Base-by-base conservation (phyloP, 2,888 invertebrate species). In the Drosophila kuntzei region DNA sequence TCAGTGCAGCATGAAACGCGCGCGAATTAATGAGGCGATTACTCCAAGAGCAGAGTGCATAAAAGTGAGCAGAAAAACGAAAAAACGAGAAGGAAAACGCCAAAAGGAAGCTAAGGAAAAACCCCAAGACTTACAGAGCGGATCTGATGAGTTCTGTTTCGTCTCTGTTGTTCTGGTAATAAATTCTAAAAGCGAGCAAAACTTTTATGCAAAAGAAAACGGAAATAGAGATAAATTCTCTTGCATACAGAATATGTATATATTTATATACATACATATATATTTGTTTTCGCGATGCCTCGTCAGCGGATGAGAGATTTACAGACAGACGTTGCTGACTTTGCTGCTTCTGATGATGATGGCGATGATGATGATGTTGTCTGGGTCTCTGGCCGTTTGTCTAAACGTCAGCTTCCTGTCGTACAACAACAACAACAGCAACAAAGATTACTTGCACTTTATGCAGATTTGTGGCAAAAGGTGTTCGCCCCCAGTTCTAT, bases 1-100 rank as follows among this genome's bases (percentile, higher is more conserved):
- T 75, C 89, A 84, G 71, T 87, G 88, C 88, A 87, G 80, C 86
- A 79, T 89, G 87, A 84, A 85, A 87, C 67, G 76, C 76, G 87
- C 76, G 85, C 76, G 90, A 90, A 88, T 90, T 88, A 89, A 90
- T 90, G 88, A 85, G 80, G 79, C 88, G 89, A 89, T 89, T 89
- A 84, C 80, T 89, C 73, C 79, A 69, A 79, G 75, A 77, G 76
- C 66, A 37, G 51, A 76, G 44, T 34, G 63, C 49, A 71, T 32
- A 63, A 59, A 70, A 60, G 51, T 55, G 29, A 66, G 22, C 22
- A 22, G 22, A 27, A 27, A 27, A 27, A 27, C 64, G 53, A 55
- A 59, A 69, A 44, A 60, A 55, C 51, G 43, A 60, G 62, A 67
- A 63, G 25, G 36, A 29, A 32, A 36, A 36, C n/a, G 36, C 36